Evolutionary conservation across 2,888 invertebrate species (phyloP).

Genomic region (Xanthia icteritia): DNA sequence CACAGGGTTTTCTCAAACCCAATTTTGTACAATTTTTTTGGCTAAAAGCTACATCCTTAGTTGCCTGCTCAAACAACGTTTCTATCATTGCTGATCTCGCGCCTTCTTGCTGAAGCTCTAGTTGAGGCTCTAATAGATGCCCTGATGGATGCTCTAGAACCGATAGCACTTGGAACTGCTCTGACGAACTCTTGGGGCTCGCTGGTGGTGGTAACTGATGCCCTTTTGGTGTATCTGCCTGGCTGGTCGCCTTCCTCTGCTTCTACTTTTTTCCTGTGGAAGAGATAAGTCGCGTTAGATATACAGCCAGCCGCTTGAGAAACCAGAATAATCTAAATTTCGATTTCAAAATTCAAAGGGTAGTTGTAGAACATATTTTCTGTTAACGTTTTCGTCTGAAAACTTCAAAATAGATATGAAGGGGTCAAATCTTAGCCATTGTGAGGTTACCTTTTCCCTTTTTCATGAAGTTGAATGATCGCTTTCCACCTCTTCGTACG

Average conservation of each 20-base stretch:
- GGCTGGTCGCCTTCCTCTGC: slow-evolving; percentile 73
- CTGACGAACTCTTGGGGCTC: slow-evolving; percentile 79
- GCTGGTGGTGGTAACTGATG: slow-evolving; percentile 69
- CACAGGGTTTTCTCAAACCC: slow-evolving; percentile 19
- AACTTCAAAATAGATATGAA: too few species aligned
- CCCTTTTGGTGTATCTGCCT: slow-evolving; percentile 78
- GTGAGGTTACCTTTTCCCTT: too few species aligned
- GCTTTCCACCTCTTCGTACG: too few species aligned
- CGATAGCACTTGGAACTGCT: slow-evolving; percentile 78
- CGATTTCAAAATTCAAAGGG: too few species aligned
- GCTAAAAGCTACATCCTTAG: slow-evolving; percentile 34
- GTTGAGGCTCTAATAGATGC: slow-evolving; percentile 78
- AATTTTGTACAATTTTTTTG: slow-evolving; percentile 57
- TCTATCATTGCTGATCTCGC: slow-evolving; percentile 66
- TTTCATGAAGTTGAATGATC: too few species aligned
- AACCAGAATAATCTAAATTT: too few species aligned
- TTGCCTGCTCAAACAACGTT: slow-evolving; percentile 67
- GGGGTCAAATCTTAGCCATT: too few species aligned
- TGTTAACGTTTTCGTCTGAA: too few species aligned
- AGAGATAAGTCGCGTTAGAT: background rate
- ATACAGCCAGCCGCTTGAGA: background rate
- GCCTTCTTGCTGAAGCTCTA: slow-evolving; percentile 66
- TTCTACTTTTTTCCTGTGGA: slow-evolving; percentile 73
- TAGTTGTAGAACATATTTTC: too few species aligned
- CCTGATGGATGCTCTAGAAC: slow-evolving; percentile 85